Percentiles rank a stretch among this genome's conserved stretches.
Conservation (phyloP, 1,140 invertebrate genomes). For the Chironomus striatipennis region DNA sequence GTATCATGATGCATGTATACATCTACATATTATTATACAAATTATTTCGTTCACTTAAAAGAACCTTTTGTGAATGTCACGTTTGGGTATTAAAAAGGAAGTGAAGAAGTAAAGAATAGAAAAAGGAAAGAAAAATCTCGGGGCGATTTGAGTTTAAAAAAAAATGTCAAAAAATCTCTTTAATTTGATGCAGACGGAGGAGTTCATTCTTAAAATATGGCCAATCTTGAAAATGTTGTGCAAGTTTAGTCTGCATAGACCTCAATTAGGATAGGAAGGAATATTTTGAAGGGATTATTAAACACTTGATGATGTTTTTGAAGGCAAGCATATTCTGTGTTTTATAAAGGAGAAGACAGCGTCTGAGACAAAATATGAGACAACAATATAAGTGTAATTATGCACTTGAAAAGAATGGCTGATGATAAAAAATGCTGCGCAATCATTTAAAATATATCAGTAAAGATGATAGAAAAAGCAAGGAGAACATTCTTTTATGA, state of each 20-base stretch:
- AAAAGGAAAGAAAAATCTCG: background rate
- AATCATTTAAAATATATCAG: background rate
- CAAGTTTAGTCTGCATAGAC: slow-evolving; percentile 1
- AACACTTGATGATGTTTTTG: background rate
- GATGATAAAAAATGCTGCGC: background rate
- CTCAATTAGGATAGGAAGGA: background rate
- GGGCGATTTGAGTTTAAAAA: background rate
- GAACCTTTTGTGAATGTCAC: slow-evolving; percentile 12
- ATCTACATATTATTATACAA: background rate
- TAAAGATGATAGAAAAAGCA: background rate
- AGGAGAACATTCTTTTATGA: background rate
- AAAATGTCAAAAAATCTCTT: background rate
- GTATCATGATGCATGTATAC: background rate
- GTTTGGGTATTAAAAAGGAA: background rate
- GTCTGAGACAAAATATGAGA: slow-evolving; percentile 20
- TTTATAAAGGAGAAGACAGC: background rate
- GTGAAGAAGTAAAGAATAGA: background rate
- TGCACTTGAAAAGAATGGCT: slow-evolving; percentile 15
- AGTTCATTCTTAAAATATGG: background rate
- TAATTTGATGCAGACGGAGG: slow-evolving; percentile 7
- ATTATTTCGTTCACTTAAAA: slow-evolving; percentile 14
- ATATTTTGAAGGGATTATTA: slow-evolving; percentile 2
- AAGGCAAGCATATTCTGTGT: background rate
- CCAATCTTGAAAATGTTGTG: background rate
- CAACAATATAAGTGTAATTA: slow-evolving; percentile 17